Evolutionary conservation across 2,797 vertebrate genomes (phyloP), one percentile per base, ranked within the genome.

Genomic region (Loriculus beryllinus): DNA sequence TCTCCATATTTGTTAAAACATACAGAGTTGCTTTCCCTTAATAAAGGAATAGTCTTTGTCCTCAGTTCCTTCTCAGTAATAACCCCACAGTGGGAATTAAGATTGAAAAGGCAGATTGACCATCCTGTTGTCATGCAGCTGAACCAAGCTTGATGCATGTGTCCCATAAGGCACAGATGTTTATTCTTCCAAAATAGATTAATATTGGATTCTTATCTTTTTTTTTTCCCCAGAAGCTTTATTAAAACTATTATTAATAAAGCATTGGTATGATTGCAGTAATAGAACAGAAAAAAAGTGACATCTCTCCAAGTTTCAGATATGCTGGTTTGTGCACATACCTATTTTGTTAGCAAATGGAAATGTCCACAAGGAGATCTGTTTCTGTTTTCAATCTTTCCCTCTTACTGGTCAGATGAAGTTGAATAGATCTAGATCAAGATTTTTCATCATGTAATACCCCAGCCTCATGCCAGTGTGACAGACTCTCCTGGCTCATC

Each of bases 321-420:
- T 83, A 47, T 86, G 40, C 43, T 92, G 47, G 21, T 85, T 91
- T 88, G 77, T 3, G 1, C n/a, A 28, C 56, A 59, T 91, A 83
- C 39, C 86, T 85, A 40, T 93, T 83, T 79, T 94, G 70, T 95
- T 96, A 96, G 69, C 88, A 90, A 95, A 92, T 92, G 94, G 90
- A 96, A 97, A 95, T 78, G 88, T 93, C 59, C 56, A 43, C 54
- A 87, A 88, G 79, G 84, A 95, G 4, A 19, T 86, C 14, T 80
- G 40, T 47, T n/a, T 52, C 56, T 72, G 11, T 42, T 93, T 95
- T 92, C 71, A 81, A 35, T 74, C 48, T 67, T 95, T 94, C 71
- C 43, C 51, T 88, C 62, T 79, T 74, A 76, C 35, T 94, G 90
- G 86, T 91, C 31, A 89, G 42, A 91, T 63, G 63, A 95, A 92